Percentiles rank a stretch among this genome's conserved stretches.
These are phyloP conservation scores for Eledone cirrhosa DNA, from an alignment of 2,888 invertebrate species.

Conservation along the genomic window DNA sequence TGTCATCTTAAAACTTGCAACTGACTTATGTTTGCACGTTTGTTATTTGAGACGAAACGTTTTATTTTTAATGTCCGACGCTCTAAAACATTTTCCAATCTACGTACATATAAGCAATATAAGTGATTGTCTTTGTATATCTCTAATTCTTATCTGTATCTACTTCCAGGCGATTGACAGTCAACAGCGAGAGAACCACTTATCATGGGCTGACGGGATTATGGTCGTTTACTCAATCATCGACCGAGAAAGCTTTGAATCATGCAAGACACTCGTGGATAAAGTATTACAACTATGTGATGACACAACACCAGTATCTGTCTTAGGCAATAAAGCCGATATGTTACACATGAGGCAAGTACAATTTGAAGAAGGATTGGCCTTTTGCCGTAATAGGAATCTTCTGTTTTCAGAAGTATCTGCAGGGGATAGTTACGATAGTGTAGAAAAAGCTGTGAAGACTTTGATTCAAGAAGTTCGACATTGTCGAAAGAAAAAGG, in stretches of 20 bases:
- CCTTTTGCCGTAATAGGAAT: constrained; percentile 47
- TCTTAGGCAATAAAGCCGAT: constrained; percentile 57
- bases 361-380: constrained; percentile 44
- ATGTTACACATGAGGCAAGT: constrained; percentile 53
- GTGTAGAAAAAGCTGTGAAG: constrained; percentile 48
- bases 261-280: constrained; percentile 43
- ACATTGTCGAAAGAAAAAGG: constrained; percentile 47
- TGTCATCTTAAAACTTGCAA: no score
- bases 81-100: no score
- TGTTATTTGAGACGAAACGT: background rate
- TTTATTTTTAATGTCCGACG: background rate
- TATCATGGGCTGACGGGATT: constrained; percentile 58
- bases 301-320: constrained; percentile 47
- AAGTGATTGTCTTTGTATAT: no score
- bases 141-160: no score
- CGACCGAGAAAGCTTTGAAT: constrained; percentile 47
- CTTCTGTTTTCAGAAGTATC: constrained; percentile 49
- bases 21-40: no score
- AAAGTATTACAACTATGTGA: constrained; percentile 42
- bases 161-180: constrained; percentile 36
- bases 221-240: constrained; percentile 56
- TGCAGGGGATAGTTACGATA: constrained; percentile 50
- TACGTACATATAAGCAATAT: no score
- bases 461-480: constrained; percentile 45
- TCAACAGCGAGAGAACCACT: constrained; percentile 45